phyloP scores from a whole-genome alignment of 2,113 vertebrate genomes.

The Scomber japonicus region DNA sequence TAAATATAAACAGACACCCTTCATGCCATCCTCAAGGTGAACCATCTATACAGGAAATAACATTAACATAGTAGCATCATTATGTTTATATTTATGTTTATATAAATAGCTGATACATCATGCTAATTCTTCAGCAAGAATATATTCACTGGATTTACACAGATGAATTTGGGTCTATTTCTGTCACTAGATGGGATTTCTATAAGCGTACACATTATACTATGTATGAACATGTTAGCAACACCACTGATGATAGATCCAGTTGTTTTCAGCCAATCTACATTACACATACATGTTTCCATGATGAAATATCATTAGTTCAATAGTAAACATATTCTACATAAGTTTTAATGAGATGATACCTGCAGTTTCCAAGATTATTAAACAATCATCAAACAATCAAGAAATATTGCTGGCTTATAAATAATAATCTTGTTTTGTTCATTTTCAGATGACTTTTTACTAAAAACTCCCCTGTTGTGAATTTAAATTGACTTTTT shows the following conservation, averaged over 20 bases:
- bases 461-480: neutral
- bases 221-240: too few species aligned
- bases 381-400: neutral
- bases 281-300: conserved; percentile 17
- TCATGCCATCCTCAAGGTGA: conserved; percentile 12
- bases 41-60: neutral
- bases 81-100: conserved; percentile 19
- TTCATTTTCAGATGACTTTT: conserved; percentile 18
- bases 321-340: conserved; percentile 10
- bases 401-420: neutral
- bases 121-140: neutral
- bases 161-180: conserved; percentile 14
- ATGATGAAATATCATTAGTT: conserved; percentile 21
- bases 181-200: conserved; percentile 9
- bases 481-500: neutral
- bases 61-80: neutral
- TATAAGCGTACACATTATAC: neutral
- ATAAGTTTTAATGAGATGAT: conserved; percentile 6
- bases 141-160: conserved; percentile 23
- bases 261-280: conserved; percentile 11
- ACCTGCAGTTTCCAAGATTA: neutral
- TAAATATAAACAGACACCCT: neutral
- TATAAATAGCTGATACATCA: conserved; percentile 5
- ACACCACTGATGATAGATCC: too few species aligned
- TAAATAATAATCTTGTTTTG: neutral